These are phyloP conservation scores for Hippocampus guttulatus DNA, from an alignment of 2,113 vertebrate genomes.

Conservation along the genomic window DNA sequence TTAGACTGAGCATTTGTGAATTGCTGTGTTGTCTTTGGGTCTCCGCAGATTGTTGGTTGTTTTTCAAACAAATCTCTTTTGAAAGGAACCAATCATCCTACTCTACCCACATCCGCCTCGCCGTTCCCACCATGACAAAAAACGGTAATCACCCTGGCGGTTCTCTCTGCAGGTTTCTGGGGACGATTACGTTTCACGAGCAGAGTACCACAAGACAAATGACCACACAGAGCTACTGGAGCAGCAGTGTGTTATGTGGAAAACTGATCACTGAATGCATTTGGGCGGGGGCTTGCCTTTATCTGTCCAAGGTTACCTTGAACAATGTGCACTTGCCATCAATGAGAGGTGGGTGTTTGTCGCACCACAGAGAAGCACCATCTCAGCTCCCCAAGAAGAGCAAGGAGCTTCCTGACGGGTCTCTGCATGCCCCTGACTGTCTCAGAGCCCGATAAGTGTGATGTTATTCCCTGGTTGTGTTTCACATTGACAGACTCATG, in stretches of 20 bases:
- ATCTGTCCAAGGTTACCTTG: conserved; percentile 56
- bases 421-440: conserved; percentile 11
- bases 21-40: conserved; percentile 14
- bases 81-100: conserved; percentile 57
- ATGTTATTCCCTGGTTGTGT: conserved; percentile 40
- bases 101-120: conserved; percentile 39
- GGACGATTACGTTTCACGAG: conserved; percentile 53
- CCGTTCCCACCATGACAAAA: conserved; percentile 45
- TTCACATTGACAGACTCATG: conserved; percentile 27
- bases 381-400: conserved; percentile 19
- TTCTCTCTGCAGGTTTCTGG: conserved; percentile 30
- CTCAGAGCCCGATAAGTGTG: conserved; percentile 40
- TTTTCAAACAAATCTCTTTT: conserved; percentile 57
- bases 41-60: conserved; percentile 30
- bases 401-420: conserved; percentile 23
- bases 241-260: conserved; percentile 25
- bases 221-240: conserved; percentile 21
- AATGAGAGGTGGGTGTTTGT: conserved; percentile 5
- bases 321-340: conserved; percentile 45
- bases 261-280: conserved; percentile 20
- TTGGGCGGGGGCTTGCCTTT: conserved; percentile 18
- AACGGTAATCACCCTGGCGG: conserved; percentile 45
- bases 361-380: conserved; percentile 46
- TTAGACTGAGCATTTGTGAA: conserved; percentile 19
- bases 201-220: conserved; percentile 56